These are phyloP conservation scores for Sciurus vulgaris DNA, from an alignment of 2,797 vertebrate genomes.

Conservation along the genomic window DNA sequence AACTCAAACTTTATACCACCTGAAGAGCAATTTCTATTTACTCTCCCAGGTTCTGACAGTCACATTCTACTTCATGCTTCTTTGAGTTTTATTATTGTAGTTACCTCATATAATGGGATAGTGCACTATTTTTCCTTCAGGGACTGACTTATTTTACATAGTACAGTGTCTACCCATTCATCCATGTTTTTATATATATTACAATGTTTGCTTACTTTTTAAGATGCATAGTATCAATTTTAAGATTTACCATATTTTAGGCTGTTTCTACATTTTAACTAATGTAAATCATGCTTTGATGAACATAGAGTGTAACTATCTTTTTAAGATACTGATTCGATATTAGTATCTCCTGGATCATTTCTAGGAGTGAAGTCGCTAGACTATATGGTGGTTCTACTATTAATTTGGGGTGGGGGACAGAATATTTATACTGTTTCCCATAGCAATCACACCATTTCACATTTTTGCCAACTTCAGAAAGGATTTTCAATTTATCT, in stretches of 20 bases:
- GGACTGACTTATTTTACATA: too few relatives aligned
- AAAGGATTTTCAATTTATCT: not conserved
- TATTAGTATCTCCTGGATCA: too few relatives aligned
- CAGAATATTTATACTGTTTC: too few relatives aligned
- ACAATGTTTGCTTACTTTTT: too few relatives aligned
- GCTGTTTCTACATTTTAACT: too few relatives aligned
- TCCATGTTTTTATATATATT: not conserved
- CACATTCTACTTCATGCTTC: not conserved
- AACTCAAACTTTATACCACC: not conserved
- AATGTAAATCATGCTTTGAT: too few relatives aligned
- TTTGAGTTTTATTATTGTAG: not conserved
- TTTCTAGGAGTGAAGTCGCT: too few relatives aligned
- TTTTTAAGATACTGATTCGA: not conserved
- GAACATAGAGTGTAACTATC: not conserved
- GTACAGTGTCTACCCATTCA: not conserved
- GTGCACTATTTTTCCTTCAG: too few relatives aligned
- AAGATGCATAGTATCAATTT: not conserved
- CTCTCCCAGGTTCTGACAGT: too few relatives aligned
- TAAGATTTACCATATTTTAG: not conserved
- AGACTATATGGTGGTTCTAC: too few relatives aligned
- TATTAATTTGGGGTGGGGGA: too few relatives aligned
- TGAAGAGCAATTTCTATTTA: not conserved
- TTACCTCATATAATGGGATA: too few relatives aligned
- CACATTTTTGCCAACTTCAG: not conserved
- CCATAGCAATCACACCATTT: not conserved